Percentiles rank a stretch among this genome's conserved stretches.
phyloP scores from a whole-genome alignment of 2,113 vertebrate genomes.

The Chamaetylas fuelleborni region DNA sequence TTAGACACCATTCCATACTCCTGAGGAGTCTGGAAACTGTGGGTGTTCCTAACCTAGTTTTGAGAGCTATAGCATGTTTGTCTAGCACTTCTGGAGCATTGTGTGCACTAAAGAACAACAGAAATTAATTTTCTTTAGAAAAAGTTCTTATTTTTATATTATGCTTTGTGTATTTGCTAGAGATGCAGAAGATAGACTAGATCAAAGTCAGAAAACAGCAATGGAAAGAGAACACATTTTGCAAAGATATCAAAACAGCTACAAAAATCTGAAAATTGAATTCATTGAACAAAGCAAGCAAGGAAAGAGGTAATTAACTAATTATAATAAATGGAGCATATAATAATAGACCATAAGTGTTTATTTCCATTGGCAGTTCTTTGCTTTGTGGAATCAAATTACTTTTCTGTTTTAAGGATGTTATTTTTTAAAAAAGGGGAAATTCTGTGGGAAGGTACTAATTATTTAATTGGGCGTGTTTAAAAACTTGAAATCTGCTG shows the following conservation, averaged over 20 bases:
- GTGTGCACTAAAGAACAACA: not conserved
- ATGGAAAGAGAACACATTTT: constrained; percentile 78
- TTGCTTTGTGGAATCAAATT: not conserved
- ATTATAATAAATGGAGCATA: not conserved
- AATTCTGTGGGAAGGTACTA: not conserved
- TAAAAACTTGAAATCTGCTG: not conserved
- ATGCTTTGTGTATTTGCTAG: constrained; percentile 69
- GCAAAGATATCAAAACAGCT: constrained; percentile 79
- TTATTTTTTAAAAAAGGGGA: not conserved
- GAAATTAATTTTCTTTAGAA: not conserved
- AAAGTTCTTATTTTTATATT: not conserved
- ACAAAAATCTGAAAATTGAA: constrained; percentile 78
- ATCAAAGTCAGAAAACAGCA: constrained; percentile 77
- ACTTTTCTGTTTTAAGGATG: not conserved
- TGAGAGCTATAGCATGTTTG: not conserved
- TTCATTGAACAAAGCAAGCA: constrained; percentile 75
- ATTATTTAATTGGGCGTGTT: not conserved
- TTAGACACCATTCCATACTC: not conserved
- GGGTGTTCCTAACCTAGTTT: not conserved
- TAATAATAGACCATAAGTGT: not conserved
- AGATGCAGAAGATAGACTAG: constrained; percentile 81
- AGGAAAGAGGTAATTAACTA: constrained; percentile 80
- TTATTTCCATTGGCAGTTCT: not conserved
- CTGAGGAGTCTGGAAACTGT: not conserved
- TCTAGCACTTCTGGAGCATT: not conserved